Evolutionary conservation across 2,888 invertebrate genomes (phyloP), one percentile per base, ranked within the genome.

Genomic region (Chouioia cunea): DNA sequence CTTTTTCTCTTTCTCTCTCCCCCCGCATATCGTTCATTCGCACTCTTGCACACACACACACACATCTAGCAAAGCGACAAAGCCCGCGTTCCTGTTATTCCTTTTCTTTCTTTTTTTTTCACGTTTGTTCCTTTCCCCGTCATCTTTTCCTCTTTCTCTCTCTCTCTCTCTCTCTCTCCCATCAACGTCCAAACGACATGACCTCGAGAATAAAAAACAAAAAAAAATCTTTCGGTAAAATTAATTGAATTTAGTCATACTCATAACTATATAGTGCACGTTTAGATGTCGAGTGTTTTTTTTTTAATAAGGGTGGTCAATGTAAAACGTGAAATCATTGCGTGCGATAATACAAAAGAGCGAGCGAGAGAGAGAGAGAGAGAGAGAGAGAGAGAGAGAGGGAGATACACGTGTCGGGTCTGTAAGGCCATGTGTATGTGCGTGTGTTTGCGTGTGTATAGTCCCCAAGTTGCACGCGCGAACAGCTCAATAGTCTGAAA

Each of bases 401-500:
- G 50, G 15, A 23, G 23, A 16, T 50, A 18, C 4, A 20, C 23
- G 53, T 36, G 47, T 36, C 36, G 36, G 36, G 36, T n/a, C n/a
- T n/a, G n/a, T n/a, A n/a, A n/a, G 36, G 36, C 36, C 12, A 36
- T 16, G 57, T 62, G 27, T 22, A 62, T 16, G 46, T 46, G 56
- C 47, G 53, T 27, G 27, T 46, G 44, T 20, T 22, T 54, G 23
- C 23, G 23, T 27, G 50, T 16, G 43, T 56, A 48, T 65, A 20
- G 52, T 43, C 18, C n/a, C n/a, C n/a, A n/a, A 23, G 79, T 79
- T 81, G 83, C 80, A 10, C 6, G 36, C 10, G 82, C 78, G 82
- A 82, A 83, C 81, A 79, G 81, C 82, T 84, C 83, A 83, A 83
- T 83, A 80, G 82, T 64, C 58, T 82, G 84, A 83, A 84, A 84